These are phyloP conservation scores for Tenthredo distinguenda DNA, from an alignment of 2,888 invertebrate species.

Conservation along the genomic window DNA sequence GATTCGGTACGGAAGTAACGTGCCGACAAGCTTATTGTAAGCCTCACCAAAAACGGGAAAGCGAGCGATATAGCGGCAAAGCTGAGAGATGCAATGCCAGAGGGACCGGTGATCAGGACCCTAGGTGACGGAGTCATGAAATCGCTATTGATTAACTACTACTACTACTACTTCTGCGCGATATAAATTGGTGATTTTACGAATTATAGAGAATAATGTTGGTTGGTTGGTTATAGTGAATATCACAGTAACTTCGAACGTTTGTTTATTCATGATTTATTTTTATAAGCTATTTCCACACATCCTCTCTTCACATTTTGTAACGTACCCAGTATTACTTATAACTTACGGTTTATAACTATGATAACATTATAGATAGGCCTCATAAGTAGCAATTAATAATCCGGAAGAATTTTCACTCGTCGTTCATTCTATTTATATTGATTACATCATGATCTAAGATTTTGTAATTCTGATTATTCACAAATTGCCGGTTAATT, in stretches of 20 bases:
- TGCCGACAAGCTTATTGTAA: too few relatives aligned
- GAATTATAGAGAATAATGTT: too few relatives aligned
- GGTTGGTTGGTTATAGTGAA: not conserved
- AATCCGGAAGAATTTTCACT: not conserved
- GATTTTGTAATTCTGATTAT: not conserved
- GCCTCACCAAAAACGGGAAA: too few relatives aligned
- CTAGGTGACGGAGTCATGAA: too few relatives aligned
- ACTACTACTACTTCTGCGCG: too few relatives aligned
- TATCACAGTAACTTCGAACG: not conserved
- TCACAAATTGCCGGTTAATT: not conserved
- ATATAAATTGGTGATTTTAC: too few relatives aligned
- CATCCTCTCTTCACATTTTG: not conserved
- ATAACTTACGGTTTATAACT: conserved; percentile 1
- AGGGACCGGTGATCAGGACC: too few relatives aligned
- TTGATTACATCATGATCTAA: not conserved
- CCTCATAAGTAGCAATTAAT: conserved; percentile 7
- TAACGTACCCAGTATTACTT: conserved; percentile 9
- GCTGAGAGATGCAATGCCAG: too few relatives aligned
- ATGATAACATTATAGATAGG: conserved; percentile 5
- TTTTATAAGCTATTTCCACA: not conserved
- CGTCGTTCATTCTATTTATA: not conserved
- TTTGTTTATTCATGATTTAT: not conserved
- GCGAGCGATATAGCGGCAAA: too few relatives aligned
- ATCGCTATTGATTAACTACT: too few relatives aligned
- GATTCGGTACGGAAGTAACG: too few relatives aligned